A percentile compares a stretch with the other conserved stretches of the same genome.
Conservation (phyloP, 2,113 vertebrate genomes). For the Scalopus aquaticus region DNA sequence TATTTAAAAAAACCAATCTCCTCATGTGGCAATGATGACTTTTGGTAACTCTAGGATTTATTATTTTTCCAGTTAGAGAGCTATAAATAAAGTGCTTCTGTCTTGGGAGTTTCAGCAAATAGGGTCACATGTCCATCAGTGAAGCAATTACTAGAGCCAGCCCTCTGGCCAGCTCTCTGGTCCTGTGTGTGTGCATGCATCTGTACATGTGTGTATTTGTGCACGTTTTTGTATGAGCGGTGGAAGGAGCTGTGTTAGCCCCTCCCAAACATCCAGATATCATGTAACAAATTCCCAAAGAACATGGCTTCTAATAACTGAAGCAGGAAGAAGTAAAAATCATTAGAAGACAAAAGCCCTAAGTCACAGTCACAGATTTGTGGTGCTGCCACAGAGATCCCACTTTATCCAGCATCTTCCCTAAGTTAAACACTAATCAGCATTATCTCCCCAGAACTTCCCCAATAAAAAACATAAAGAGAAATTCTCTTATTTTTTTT, state of each 20-base stretch:
- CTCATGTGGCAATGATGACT: not conserved
- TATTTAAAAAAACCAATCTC: too few species aligned
- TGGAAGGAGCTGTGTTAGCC: not conserved
- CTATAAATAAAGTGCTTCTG: not conserved
- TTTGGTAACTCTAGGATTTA: not conserved
- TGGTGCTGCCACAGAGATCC: not conserved
- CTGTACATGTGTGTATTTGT: not conserved
- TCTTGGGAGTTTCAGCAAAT: not conserved
- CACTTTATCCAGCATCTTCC: not conserved
- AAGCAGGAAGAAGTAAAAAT: not conserved
- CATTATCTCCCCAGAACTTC: not conserved
- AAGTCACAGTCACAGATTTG: not conserved
- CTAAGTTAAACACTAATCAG: not conserved
- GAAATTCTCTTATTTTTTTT: not conserved
- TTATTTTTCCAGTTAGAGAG: conserved; percentile 33
- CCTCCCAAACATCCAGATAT: not conserved
- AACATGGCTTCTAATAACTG: not conserved
- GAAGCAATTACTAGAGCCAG: not conserved
- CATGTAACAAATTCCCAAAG: not conserved
- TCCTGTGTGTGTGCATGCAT: not conserved
- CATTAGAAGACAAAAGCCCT: conserved; percentile 3
- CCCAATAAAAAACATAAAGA: not conserved
- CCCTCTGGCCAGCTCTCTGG: not conserved
- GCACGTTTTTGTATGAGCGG: not conserved
- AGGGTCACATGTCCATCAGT: not conserved